These are phyloP conservation scores for Hololepta plana DNA, from an alignment of 2,888 invertebrate genomes.

Conservation along the genomic window DNA sequence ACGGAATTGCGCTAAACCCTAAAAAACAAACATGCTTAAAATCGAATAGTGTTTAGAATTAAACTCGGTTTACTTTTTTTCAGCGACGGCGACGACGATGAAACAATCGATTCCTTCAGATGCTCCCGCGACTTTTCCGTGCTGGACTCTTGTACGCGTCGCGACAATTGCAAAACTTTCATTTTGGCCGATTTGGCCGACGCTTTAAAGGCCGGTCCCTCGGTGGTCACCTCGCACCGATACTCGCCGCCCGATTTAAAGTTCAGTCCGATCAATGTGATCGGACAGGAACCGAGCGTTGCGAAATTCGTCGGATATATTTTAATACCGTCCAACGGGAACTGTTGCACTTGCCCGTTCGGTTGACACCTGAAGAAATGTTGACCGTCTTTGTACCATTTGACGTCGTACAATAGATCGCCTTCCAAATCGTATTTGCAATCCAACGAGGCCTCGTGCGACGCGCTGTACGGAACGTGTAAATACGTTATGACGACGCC, in stretches of 20 bases:
- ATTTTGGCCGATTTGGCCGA: conserved; percentile 11
- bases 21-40: too few species aligned
- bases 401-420: conserved; percentile 18
- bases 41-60: too few species aligned
- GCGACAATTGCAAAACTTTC: conserved; percentile 11
- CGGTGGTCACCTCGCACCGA: conserved; percentile 21
- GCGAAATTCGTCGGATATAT: conserved; percentile 12
- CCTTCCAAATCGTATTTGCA: conserved; percentile 19
- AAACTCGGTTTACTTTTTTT: too few species aligned
- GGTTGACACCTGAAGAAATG: conserved; percentile 20
- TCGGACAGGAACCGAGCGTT: conserved; percentile 17
- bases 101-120: too few species aligned
- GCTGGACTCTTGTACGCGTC: conserved; percentile 10
- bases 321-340: conserved; percentile 16
- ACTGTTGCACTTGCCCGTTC: conserved; percentile 17
- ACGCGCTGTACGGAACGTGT: conserved; percentile 17
- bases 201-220: conserved; percentile 16
- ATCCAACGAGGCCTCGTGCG: conserved; percentile 16
- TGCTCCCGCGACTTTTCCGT: too few species aligned
- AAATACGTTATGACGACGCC: conserved; percentile 16
- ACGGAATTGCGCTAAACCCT: too few species aligned
- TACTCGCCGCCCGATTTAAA: conserved; percentile 18
- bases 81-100: too few species aligned
- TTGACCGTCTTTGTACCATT: conserved; percentile 22
- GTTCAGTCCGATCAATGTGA: conserved; percentile 16